Base-by-base conservation (phyloP, 1,140 invertebrate species). In the Rhagoletis zephyria region DNA sequence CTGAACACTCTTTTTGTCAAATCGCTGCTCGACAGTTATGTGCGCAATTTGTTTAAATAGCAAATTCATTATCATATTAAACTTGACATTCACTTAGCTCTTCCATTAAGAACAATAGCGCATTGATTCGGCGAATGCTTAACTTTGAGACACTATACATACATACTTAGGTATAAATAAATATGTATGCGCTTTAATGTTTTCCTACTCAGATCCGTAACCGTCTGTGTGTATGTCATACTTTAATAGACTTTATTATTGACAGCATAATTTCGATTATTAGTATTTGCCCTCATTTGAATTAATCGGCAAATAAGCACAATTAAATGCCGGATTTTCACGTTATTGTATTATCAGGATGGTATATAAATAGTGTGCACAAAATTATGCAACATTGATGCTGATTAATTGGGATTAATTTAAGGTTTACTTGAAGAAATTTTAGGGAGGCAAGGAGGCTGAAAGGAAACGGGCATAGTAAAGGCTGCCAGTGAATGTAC, bases 181-280 rank as follows among this genome's bases (percentile, higher is more conserved):
- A 30, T 30, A 30, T 30, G 30, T 30, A 30, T 30, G 30, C 30
- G 30, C 30, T 30, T 30, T 30, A 30, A 30, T 30, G 30, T 30
- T 30, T 30, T 30, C 30, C 30, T 30, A 30, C 30, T 30, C 30
- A 30, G 30, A 30, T 30, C 30, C 30, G 30, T 30, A 30, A 30
- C 30, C 30, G 30, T 30, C 30, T 30, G 30, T 30, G 51, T 56
- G 51, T 56, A 10, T 56, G 51, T 56, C 51, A 56, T 3, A 56
- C 51, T 74, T 45, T 74, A 74, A 74, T 74, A 74, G 14, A 74
- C 67, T 74, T 42, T 74, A 74, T 48, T 74, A 74, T 74, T 74
- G 67, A 74, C 67, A 48, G 67, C 10, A 42, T 74, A 74, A 74
- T 74, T 74, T 74, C 42, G 67, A 74, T 81, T 81, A 81, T 81